These are phyloP conservation scores for Kradibia gibbosae DNA, from an alignment of 1,140 invertebrate species.

Conservation along the genomic window DNA sequence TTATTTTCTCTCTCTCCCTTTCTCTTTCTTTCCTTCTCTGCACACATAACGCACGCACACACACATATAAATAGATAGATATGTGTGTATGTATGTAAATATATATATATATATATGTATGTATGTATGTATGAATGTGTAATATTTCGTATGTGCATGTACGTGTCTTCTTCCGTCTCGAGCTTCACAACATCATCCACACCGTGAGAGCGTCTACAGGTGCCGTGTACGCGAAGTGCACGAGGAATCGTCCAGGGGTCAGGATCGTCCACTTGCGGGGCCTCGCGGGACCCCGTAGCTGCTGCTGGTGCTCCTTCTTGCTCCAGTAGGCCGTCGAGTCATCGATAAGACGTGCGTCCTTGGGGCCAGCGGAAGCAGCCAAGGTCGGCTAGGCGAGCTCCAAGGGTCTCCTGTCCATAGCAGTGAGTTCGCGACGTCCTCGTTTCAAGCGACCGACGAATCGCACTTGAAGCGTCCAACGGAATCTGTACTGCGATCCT, in stretches of 20 bases:
- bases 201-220: constrained; percentile 2
- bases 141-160: too few species aligned
- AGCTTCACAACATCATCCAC: background rate
- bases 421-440: background rate
- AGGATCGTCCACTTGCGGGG: constrained; percentile 16
- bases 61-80: too few species aligned
- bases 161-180: too few species aligned
- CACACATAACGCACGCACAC: too few species aligned
- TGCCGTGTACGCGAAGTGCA: background rate
- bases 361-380: constrained; percentile 16
- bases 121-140: too few species aligned
- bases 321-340: background rate
- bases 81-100: too few species aligned
- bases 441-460: background rate
- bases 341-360: background rate
- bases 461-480: background rate
- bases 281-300: background rate
- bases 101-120: too few species aligned
- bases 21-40: background rate
- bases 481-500: constrained; percentile 46
- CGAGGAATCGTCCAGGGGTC: constrained; percentile 16
- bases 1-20: constrained; percentile 3
- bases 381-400: background rate
- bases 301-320: background rate
- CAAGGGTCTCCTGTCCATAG: background rate